Evolutionary conservation across 1,140 invertebrate genomes (phyloP).

Genomic region (Eriosoma lanigerum): DNA sequence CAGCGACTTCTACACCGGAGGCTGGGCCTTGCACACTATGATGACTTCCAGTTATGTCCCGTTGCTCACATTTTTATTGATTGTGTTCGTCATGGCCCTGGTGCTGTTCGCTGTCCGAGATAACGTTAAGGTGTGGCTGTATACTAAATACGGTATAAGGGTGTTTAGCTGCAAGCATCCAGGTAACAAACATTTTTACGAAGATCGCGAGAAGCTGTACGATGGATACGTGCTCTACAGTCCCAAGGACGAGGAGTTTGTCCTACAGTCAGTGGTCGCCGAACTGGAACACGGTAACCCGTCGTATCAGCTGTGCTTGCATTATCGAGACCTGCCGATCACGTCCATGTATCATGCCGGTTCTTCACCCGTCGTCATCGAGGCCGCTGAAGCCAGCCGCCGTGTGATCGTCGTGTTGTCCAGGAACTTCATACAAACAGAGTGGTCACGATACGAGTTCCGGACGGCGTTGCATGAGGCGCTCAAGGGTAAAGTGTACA

Average conservation of each 20-base stretch:
- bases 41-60: constrained; percentile 81
- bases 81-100: constrained; percentile 71
- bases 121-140: constrained; percentile 81
- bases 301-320: constrained; percentile 80
- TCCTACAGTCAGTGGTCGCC: constrained; percentile 77
- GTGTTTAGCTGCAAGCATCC: constrained; percentile 65
- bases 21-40: constrained; percentile 79
- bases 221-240: constrained; percentile 93
- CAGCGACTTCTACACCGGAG: constrained; percentile 79
- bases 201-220: constrained; percentile 82
- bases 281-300: constrained; percentile 77
- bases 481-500: constrained; percentile 76
- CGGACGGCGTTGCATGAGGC: constrained; percentile 82
- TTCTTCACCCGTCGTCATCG: constrained; percentile 74
- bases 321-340: constrained; percentile 79
- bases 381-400: constrained; percentile 82
- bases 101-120: constrained; percentile 81
- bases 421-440: constrained; percentile 80
- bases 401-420: constrained; percentile 78
- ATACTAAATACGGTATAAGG: constrained; percentile 80
- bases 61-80: constrained; percentile 69
- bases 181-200: constrained; percentile 62
- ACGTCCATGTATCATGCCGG: constrained; percentile 58
- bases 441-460: constrained; percentile 83
- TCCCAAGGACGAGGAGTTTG: constrained; percentile 87